These are phyloP conservation scores for Caenorhabditis imperialis DNA, from an alignment of 2,888 invertebrate species.

Conservation along the genomic window DNA sequence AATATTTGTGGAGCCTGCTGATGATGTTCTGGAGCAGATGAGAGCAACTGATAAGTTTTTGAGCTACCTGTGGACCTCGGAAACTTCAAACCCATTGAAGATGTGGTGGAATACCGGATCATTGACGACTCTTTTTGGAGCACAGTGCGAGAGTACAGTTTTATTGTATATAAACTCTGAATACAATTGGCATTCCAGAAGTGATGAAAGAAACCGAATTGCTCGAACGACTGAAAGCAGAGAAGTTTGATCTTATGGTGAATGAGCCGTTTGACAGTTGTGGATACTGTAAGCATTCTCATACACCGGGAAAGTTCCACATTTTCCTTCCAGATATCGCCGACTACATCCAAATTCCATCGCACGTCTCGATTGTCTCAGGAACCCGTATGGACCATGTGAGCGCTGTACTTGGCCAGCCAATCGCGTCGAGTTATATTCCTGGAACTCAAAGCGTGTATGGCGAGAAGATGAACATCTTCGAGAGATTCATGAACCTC, in stretches of 20 bases:
- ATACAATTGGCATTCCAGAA: no score
- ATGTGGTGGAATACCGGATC: conserved; percentile 9
- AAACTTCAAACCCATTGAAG: conserved; percentile 30
- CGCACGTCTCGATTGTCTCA: conserved; percentile 33
- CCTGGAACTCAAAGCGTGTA: conserved; percentile 41
- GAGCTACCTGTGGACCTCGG: conserved; percentile 28
- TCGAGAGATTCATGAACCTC: conserved; percentile 31
- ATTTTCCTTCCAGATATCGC: conserved; percentile 11
- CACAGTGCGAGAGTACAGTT: conserved; percentile 45
- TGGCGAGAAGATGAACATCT: conserved; percentile 24
- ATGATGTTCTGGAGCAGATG: conserved; percentile 4
- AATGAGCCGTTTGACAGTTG: conserved; percentile 42
- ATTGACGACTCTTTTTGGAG: conserved; percentile 12
- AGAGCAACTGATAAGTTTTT: conserved; percentile 9
- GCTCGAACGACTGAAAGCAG: conserved; percentile 19
- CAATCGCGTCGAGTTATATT: conserved; percentile 40
- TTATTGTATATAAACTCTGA: no score
- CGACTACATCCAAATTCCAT: conserved; percentile 38
- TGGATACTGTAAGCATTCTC: conserved; percentile 27
- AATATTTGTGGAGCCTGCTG: conserved; percentile 38
- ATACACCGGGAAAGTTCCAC: background rate
- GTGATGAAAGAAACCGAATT: conserved; percentile 26
- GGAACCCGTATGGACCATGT: conserved; percentile 41
- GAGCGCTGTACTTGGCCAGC: conserved; percentile 36
- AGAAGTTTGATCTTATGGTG: conserved; percentile 41